These are phyloP conservation scores for Euplexia lucipara DNA, from an alignment of 2,888 invertebrate genomes.

Conservation along the genomic window DNA sequence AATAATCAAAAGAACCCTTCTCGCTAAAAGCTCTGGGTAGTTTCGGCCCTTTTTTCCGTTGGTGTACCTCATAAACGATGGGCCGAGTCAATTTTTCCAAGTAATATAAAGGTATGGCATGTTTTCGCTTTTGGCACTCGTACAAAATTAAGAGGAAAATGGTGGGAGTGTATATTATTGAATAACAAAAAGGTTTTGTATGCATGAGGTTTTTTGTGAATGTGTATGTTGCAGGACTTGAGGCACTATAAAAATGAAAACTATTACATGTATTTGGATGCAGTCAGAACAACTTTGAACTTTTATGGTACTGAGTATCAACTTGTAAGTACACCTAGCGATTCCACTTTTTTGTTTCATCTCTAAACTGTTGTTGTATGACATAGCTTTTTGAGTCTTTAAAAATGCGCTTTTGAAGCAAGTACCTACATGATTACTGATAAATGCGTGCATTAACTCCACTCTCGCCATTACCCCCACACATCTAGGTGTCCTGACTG, in stretches of 20 bases:
- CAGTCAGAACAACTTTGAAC: neutral
- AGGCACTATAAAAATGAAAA: neutral
- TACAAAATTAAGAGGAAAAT: constrained; percentile 59
- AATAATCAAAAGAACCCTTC: constrained; percentile 73
- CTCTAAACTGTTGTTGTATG: no score
- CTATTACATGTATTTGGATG: no score
- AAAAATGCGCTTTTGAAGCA: no score
- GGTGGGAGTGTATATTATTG: constrained; percentile 54
- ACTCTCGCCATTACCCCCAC: no score
- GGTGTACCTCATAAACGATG: constrained; percentile 74
- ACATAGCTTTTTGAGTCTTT: no score
- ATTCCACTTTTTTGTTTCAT: no score
- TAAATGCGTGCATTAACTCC: no score
- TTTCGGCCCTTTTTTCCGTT: constrained; percentile 71
- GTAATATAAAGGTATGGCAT: constrained; percentile 61
- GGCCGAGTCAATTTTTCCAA: constrained; percentile 72
- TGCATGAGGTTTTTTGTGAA: constrained; percentile 15
- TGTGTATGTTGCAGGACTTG: neutral
- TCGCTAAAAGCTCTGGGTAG: constrained; percentile 77
- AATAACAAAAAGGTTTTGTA: constrained; percentile 57
- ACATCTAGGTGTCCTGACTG: no score
- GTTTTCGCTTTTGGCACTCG: constrained; percentile 48
- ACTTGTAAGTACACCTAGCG: no score
- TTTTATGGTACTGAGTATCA: no score
- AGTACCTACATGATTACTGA: no score